Base-by-base conservation (phyloP, 1,140 invertebrate genomes). In the Zaprionus davidi region DNA sequence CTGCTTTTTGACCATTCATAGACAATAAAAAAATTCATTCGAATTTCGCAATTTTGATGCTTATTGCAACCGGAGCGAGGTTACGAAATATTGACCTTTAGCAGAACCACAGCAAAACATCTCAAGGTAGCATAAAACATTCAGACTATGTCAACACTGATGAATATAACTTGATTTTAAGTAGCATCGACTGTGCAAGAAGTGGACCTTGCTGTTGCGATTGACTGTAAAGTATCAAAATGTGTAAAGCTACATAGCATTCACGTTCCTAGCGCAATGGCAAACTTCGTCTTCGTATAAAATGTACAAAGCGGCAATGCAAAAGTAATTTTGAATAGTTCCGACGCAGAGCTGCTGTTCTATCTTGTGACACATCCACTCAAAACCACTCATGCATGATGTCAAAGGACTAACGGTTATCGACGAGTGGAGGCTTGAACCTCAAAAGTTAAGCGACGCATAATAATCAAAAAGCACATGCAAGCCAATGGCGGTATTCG, bases 401-500 rank as follows among this genome's bases (percentile, higher is more conserved):
- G 71, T 87, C 84, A 88, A 87, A 87, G 84, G 83, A 36, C 77
- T 81, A 79, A 71, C 38, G 64, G 49, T 64, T 66, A 85, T 72
- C 46, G 28, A 41, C 55, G 34, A 34, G 57, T 53, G 5, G 26
- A 41, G 41, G 44, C 41, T 46, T 11, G 28, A 64, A 44, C n/a
- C 28, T 63, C 26, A 15, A 55, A 46, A 65, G 74, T 79, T 34
- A 11, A 34, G 9, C 9, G 9, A 11, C 76, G 83, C 79, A 86
- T 83, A 87, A 87, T 84, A 87, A 87, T 87, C 77, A 87, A 87
- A 87, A 87, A 83, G 79, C 62, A 62, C 28, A 31, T 31, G 28
- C 28, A 31, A 31, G 28, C 7, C 28, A 31, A 31, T 9, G 6
- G 28, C 28, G 28, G 28, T 31, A 31, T 31, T 7, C 28, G 28